A percentile compares a stretch with the other conserved stretches of the same genome.
phyloP scores from a whole-genome alignment of 2,113 vertebrate species.

The Ranitomeya variabilis region DNA sequence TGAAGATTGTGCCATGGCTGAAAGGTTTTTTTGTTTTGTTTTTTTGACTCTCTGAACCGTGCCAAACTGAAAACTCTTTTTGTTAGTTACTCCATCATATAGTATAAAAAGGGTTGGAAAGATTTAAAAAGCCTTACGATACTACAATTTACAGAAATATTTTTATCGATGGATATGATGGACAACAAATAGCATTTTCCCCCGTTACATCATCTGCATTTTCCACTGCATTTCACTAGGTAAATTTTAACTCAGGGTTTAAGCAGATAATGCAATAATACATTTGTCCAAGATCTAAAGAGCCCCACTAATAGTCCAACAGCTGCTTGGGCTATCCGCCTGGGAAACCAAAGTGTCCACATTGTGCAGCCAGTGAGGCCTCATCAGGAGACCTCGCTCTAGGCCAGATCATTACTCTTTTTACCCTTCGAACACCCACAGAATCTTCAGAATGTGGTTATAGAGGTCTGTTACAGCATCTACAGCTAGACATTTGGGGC shows the following conservation, averaged over 20 bases:
- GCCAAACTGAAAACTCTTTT: neutral
- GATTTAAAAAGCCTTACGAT: neutral
- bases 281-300: neutral
- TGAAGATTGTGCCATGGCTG: slow-evolving; percentile 28
- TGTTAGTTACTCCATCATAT: neutral
- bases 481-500: neutral
- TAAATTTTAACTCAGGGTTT: neutral
- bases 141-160: too few relatives aligned
- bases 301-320: neutral
- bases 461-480: neutral
- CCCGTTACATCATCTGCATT: neutral
- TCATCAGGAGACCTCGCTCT: neutral
- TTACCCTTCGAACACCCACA: too few relatives aligned
- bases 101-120: neutral
- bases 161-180: too few relatives aligned
- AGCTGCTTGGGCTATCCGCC: neutral
- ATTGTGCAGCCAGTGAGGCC: neutral
- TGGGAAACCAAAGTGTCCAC: neutral
- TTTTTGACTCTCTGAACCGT: neutral
- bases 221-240: neutral
- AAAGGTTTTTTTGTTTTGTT: neutral
- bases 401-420: neutral
- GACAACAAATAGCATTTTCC: neutral
- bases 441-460: neutral
- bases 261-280: slow-evolving; percentile 8